phyloP scores from a whole-genome alignment of 2,888 invertebrate genomes.

The Euspilapteryx auroguttella region DNA sequence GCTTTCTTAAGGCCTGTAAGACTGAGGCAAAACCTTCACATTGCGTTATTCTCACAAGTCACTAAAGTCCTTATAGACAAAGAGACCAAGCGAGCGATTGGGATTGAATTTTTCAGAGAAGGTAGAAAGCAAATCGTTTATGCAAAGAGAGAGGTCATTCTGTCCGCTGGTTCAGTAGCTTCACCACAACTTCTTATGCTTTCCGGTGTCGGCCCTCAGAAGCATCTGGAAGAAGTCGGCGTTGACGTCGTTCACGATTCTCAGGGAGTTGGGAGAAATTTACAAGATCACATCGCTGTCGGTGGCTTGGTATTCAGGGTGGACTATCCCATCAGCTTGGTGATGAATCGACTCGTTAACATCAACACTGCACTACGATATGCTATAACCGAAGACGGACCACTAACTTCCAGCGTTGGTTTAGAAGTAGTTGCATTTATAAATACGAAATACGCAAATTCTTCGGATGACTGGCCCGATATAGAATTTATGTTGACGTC shows the following conservation, averaged over 20 bases:
- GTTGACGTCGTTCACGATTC: conserved; percentile 74
- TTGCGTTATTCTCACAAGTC: conserved; percentile 78
- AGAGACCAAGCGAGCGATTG: conserved; percentile 70
- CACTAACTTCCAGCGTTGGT: conserved; percentile 83
- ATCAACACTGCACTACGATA: conserved; percentile 81
- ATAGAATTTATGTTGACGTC: conserved; percentile 90
- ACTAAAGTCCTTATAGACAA: conserved; percentile 77
- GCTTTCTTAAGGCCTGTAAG: conserved; percentile 82
- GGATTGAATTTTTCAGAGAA: conserved; percentile 76
- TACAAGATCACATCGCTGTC: conserved; percentile 89
- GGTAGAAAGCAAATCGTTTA: conserved; percentile 64
- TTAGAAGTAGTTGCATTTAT: conserved; percentile 88
- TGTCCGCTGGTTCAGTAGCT: conserved; percentile 88
- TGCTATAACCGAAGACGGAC: conserved; percentile 83
- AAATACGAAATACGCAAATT: conserved; percentile 85
- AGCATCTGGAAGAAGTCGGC: conserved; percentile 72
- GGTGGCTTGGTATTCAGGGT: conserved; percentile 82
- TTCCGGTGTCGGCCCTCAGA: conserved; percentile 79
- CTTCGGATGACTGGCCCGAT: conserved; percentile 88
- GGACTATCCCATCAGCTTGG: conserved; percentile 78
- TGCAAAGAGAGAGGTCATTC: conserved; percentile 79
- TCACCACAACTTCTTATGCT: conserved; percentile 92
- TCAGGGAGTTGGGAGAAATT: conserved; percentile 83
- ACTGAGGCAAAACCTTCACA: conserved; percentile 77
- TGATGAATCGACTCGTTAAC: conserved; percentile 80